Evolutionary conservation across 2,113 vertebrate species (phyloP).

Genomic region (Nibea albiflora): DNA sequence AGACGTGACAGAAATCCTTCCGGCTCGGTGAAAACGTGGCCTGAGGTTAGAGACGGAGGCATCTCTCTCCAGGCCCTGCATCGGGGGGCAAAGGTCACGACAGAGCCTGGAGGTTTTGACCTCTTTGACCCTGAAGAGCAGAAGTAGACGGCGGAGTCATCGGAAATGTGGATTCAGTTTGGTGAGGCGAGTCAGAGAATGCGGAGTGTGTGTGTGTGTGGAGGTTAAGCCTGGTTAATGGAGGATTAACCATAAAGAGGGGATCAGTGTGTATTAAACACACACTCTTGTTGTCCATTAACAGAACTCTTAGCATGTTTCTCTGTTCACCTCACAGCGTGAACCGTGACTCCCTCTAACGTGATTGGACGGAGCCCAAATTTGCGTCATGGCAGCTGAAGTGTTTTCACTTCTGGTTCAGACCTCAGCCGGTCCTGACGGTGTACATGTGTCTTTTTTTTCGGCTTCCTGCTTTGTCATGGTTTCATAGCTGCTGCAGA

Average conservation of each 20-base stretch:
- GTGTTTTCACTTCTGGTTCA: constrained; percentile 29
- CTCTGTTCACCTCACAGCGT: constrained; percentile 41
- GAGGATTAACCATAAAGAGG: constrained; percentile 59
- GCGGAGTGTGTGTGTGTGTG: constrained; percentile 9
- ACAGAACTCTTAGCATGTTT: constrained; percentile 15
- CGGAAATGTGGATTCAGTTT: constrained; percentile 31
- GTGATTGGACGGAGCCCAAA: constrained; percentile 28
- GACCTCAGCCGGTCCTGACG: neutral
- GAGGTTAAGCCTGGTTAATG: constrained; percentile 59
- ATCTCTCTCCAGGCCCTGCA: neutral
- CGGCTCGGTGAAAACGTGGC: neutral
- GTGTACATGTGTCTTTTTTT: neutral
- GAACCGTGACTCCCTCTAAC: constrained; percentile 1
- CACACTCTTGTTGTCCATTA: constrained; percentile 59
- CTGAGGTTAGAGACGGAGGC: neutral
- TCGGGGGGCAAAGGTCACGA: constrained; percentile 35
- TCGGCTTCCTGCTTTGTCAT: neutral
- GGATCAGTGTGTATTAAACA: constrained; percentile 70
- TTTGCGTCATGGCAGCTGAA: constrained; percentile 14
- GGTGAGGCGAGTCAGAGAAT: neutral
- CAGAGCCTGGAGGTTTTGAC: constrained; percentile 27
- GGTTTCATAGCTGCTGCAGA: constrained; percentile 18
- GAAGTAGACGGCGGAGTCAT: neutral
- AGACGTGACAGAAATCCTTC: constrained; percentile 4
- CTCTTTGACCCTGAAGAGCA: neutral